These are phyloP conservation scores for Tichodroma muraria DNA, from an alignment of 2,113 vertebrate species.

Conservation along the genomic window DNA sequence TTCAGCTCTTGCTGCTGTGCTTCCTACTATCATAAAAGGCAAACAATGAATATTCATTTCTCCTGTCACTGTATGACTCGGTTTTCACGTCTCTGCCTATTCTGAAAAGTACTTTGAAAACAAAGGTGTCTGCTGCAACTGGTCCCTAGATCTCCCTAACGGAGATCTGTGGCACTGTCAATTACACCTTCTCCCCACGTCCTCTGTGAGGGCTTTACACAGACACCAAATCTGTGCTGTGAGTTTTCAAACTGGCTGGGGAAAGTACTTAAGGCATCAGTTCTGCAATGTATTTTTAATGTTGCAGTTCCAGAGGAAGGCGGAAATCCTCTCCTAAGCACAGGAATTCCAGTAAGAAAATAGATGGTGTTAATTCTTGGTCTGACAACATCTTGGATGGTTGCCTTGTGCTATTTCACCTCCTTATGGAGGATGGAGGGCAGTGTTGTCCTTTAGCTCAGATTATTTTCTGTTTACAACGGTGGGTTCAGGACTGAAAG, in stretches of 20 bases:
- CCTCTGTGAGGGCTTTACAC: background rate
- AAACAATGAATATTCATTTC: conserved; percentile 34
- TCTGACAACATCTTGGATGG: background rate
- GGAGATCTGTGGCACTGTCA: background rate
- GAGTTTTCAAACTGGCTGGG: background rate
- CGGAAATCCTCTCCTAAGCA: background rate
- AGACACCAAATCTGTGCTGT: background rate
- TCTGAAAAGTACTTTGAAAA: conserved; percentile 19
- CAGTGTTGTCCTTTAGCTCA: background rate
- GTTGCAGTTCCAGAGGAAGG: background rate
- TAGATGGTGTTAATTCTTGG: background rate
- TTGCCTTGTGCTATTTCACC: background rate
- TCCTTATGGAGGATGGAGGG: background rate
- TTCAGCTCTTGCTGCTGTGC: background rate
- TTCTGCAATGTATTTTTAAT: background rate
- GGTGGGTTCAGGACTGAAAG: background rate
- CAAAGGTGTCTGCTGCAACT: background rate
- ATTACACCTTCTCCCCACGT: background rate
- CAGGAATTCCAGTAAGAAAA: background rate
- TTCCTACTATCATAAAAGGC: background rate
- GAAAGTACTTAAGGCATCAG: no score
- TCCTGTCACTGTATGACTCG: background rate
- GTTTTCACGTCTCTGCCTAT: background rate
- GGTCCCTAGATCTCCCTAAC: background rate
- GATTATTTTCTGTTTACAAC: background rate